Evolutionary conservation across 2,113 vertebrate species (phyloP), one percentile per base, ranked within the genome.

Genomic region (Calidris pygmaea): DNA sequence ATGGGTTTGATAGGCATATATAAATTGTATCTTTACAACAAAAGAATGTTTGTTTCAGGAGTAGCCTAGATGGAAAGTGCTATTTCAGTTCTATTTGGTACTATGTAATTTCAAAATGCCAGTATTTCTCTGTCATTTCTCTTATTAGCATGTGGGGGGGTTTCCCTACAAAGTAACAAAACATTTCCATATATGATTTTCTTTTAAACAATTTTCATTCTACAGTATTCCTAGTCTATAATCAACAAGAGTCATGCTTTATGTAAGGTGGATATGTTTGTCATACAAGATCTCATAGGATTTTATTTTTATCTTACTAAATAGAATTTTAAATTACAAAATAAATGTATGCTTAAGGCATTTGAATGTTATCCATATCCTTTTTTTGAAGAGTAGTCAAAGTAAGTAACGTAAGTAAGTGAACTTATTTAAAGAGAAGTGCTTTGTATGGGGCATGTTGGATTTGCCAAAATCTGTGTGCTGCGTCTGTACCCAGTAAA

Each of bases 231-330:
- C 6, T 29, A 67, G 20, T 32, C 29, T 77, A 43, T 85, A 89
- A 72, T 43, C 70, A 91, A n/a, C 22, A 87, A 14, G 20, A 68
- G 34, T 47, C 45, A 34, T 43, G 30, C 32, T 84, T 75, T 75
- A 23, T 62, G 24, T 53, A 50, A 87, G 30, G 37, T 81, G 2
- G 12, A 71, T 60, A 34, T 59, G 50, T 89, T 78, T 75, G 15
- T 58, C 29, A 34, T 41, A 65, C 4, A 56, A 32, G 7, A 67
- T 75, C 27, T 78, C 47, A n/a, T 18, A 79, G 21, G 13, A 82
- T 75, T 74, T 93, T 71, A 63, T 78, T 87, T 92, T 94, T 85
- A 52, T 72, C 29, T 91, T 79, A 45, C 13, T 56, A 82, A 93
- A 85, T 18, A 81, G 32, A 89, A 75, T 63, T 78, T 82, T 34